These are phyloP conservation scores for Crenichthys baileyi DNA, from an alignment of 2,797 vertebrate genomes.

Conservation along the genomic window DNA sequence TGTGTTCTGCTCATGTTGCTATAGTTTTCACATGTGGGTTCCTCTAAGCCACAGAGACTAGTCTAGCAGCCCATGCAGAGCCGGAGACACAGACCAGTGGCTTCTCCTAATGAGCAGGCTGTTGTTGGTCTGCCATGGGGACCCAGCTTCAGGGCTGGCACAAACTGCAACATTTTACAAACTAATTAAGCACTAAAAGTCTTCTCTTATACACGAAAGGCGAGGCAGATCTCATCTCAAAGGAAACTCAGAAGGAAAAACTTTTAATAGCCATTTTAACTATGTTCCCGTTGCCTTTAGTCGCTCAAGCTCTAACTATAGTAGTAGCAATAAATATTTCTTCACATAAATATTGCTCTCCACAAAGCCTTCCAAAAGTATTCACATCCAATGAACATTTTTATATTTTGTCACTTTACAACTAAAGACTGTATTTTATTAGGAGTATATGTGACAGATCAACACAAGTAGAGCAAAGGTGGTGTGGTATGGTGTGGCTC, in stretches of 20 bases:
- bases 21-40: slow-evolving; percentile 10
- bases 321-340: neutral
- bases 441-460: neutral
- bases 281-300: neutral
- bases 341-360: neutral
- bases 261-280: neutral
- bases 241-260: neutral
- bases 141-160: slow-evolving; percentile 49
- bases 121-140: slow-evolving; percentile 65
- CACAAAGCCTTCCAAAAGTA: neutral
- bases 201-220: slow-evolving; percentile 36
- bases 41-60: slow-evolving; percentile 50
- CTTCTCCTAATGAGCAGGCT: slow-evolving; percentile 78
- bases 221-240: neutral
- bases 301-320: neutral
- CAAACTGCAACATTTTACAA: slow-evolving; percentile 45
- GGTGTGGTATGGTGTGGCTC: no score
- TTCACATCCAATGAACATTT: neutral
- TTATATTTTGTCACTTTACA: neutral
- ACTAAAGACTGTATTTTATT: neutral
- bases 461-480: neutral
- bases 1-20: slow-evolving; percentile 1
- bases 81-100: slow-evolving; percentile 67
- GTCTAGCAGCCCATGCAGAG: slow-evolving; percentile 62
- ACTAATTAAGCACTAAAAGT: slow-evolving; percentile 67